Conservation (phyloP, 2,888 invertebrate genomes). For the Eubasilissa splendida region DNA sequence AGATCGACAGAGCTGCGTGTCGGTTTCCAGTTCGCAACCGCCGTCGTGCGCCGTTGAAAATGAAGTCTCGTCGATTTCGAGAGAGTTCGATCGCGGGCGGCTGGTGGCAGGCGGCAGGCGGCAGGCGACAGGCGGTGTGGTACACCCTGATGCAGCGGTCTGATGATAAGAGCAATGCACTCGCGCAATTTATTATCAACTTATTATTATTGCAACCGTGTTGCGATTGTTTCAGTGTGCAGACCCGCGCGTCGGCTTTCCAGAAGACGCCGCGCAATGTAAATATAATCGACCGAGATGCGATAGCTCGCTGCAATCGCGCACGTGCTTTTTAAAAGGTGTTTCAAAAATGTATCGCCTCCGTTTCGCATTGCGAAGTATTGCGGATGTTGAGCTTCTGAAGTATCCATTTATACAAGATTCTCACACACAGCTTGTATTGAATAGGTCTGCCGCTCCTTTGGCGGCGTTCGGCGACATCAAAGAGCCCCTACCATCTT, state of each 20-base stretch:
- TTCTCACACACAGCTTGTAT: constrained; percentile 6
- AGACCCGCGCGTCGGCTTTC: constrained; percentile 19
- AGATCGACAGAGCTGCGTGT: too few relatives aligned
- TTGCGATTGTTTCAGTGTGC: constrained; percentile 28
- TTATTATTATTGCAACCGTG: constrained; percentile 36
- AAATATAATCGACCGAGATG: constrained; percentile 4
- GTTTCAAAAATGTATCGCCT: not conserved
- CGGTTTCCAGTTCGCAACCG: too few relatives aligned
- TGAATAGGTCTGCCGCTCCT: constrained; percentile 31
- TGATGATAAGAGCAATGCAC: constrained; percentile 25
- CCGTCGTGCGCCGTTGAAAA: too few relatives aligned
- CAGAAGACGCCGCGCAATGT: constrained; percentile 14
- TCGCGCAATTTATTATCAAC: constrained; percentile 7
- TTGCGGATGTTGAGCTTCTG: not conserved
- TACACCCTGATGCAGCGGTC: not conserved
- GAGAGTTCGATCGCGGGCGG: not conserved
- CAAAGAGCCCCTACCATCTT: constrained; percentile 19
- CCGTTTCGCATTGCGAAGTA: not conserved
- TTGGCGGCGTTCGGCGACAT: constrained; percentile 30
- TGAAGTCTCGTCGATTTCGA: too few relatives aligned
- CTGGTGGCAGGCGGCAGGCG: not conserved
- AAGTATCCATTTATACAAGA: not conserved
- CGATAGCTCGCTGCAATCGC: constrained; percentile 4
- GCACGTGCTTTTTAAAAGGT: constrained; percentile 18
- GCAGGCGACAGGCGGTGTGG: not conserved